Evolutionary conservation across 2,113 vertebrate genomes (phyloP), one percentile per base, ranked within the genome.

Genomic region (Gopherus evgoodei): DNA sequence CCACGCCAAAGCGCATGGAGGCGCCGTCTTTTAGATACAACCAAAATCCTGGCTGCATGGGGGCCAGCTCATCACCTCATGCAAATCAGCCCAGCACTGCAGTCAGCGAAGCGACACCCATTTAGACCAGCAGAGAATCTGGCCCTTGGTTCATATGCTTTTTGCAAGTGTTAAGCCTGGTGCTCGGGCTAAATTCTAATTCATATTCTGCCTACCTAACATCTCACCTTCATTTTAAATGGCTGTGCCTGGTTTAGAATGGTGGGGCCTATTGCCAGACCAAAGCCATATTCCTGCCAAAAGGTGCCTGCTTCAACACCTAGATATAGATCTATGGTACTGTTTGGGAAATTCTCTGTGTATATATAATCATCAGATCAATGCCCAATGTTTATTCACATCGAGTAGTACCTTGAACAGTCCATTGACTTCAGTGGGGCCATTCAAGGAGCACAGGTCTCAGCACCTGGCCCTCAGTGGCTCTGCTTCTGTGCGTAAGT

Each of bases 181-280:
- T 88, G 82, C 59, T 94, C 90, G 56, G 62, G 49, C 78, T 90
- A 57, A 27, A 90, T 90, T 93, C 93, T 89, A 79, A 81, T 65
- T 93, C 35, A n/a, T 50, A 38, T 42, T 86, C 81, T 81, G 89
- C 83, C 90, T 92, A 44, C 93, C 92, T 72, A 90, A 95, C 89
- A 62, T 91, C 93, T 93, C 91, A 89, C 89, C 94, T 95, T 65
- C 25, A 62, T 57, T 95, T 94, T 78, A 6, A 72, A 94, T 83
- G 91, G n/a, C 12, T 5, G 2, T 19, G 11, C 22, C 14, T 65
- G 84, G 5, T 6, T 89, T 25, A 92, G 83, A 9, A 81, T 84
- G 56, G 17, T 85, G 89, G 87, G 93, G 85, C 81, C 62, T 79
- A n/a, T 89, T 72, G 59, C 75, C 91, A 90, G 87, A 62, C 29